A percentile compares a stretch with the other conserved stretches of the same genome.
These are phyloP conservation scores for Tetramorium simillimum DNA, from an alignment of 1,140 invertebrate genomes.

Conservation along the genomic window DNA sequence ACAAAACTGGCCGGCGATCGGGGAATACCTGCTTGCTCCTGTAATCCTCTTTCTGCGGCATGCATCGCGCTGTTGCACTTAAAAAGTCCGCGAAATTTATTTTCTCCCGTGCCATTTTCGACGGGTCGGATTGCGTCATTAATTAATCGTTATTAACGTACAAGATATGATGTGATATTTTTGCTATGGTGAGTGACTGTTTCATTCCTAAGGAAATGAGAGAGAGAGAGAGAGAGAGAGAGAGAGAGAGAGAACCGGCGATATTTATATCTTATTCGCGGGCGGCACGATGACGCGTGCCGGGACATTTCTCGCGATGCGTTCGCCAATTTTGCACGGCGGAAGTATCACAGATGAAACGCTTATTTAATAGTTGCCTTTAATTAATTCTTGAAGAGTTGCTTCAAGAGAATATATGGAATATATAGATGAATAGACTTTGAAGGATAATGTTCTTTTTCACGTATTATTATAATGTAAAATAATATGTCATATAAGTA, in stretches of 20 bases:
- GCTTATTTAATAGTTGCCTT: slow-evolving; percentile 7
- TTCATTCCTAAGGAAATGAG: slow-evolving; percentile 25
- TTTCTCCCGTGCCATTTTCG: not conserved
- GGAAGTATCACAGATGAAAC: slow-evolving; percentile 7
- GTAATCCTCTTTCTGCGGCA: slow-evolving; percentile 20
- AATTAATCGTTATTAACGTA: slow-evolving; percentile 39
- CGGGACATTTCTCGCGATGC: not conserved
- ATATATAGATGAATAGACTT: not conserved
- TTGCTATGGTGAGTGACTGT: slow-evolving; percentile 7
- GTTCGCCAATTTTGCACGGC: not conserved
- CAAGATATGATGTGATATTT: slow-evolving; percentile 14
- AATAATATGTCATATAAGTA: not conserved
- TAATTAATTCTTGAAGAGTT: not conserved
- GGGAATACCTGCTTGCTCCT: not conserved
- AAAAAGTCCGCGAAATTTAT: slow-evolving; percentile 19
- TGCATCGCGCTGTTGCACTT: not conserved
- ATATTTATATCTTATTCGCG: slow-evolving; percentile 46
- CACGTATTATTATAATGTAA: not conserved
- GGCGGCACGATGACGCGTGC: slow-evolving; percentile 19
- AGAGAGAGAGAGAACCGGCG: not conserved
- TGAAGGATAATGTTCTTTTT: not conserved
- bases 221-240: not conserved
- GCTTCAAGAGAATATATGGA: not conserved
- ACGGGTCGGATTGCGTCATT: slow-evolving; percentile 12
- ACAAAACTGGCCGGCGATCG: slow-evolving; percentile 17